Percentiles rank a stretch among this genome's conserved stretches.
phyloP scores from a whole-genome alignment of 2,113 vertebrate species.

The Merops nubicus region DNA sequence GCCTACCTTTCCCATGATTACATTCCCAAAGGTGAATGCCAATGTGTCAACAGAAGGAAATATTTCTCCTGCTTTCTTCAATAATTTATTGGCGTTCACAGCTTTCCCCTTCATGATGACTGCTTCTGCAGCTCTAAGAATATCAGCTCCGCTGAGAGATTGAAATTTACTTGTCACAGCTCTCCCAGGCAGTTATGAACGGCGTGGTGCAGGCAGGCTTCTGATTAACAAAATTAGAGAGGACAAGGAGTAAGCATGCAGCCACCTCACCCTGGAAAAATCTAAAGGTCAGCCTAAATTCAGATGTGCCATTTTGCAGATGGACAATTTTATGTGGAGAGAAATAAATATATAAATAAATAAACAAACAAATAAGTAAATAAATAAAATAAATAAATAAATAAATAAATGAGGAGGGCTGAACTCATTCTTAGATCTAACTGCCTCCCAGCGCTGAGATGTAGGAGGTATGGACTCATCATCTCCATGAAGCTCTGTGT shows the following conservation, averaged over 20 bases:
- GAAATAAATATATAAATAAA: too few relatives aligned
- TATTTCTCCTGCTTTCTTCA: slow-evolving; percentile 69
- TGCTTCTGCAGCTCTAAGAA: slow-evolving; percentile 58
- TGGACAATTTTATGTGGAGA: background rate
- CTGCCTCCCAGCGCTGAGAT: background rate
- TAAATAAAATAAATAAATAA: background rate
- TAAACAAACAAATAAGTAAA: too few relatives aligned
- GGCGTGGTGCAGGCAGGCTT: background rate
- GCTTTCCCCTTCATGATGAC: slow-evolving; percentile 65
- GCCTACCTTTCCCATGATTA: slow-evolving; percentile 65
- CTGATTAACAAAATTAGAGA: slow-evolving; percentile 36
- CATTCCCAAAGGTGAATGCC: slow-evolving; percentile 67
- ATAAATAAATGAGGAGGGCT: accelerated
- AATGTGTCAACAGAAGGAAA: slow-evolving; percentile 68
- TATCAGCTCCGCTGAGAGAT: slow-evolving; percentile 48
- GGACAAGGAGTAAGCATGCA: background rate
- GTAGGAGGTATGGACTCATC: background rate
- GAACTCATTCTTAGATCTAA: background rate
- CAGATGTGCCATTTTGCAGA: background rate
- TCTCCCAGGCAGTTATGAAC: slow-evolving; percentile 17
- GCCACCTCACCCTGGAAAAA: background rate
- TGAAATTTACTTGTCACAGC: slow-evolving; percentile 61
- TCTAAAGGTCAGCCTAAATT: background rate
- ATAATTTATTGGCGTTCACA: slow-evolving; percentile 67
- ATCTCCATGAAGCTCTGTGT: background rate